These are phyloP conservation scores for Heliconius charithonia DNA, from an alignment of 2,888 invertebrate species.

Conservation along the genomic window DNA sequence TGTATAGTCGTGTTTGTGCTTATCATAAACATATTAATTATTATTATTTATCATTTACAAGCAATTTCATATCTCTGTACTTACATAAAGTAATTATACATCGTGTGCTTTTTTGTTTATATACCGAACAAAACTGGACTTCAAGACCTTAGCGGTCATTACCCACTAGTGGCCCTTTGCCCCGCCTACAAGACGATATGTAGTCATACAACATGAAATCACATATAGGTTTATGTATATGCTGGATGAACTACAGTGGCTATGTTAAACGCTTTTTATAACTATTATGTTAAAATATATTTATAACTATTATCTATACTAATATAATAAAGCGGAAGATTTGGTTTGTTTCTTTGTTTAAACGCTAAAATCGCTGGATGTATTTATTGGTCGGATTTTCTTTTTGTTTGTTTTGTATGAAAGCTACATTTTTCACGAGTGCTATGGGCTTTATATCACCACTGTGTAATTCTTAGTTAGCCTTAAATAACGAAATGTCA, in stretches of 20 bases:
- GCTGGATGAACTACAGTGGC: neutral
- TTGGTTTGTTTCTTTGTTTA: too few species aligned
- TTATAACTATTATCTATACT: too few species aligned
- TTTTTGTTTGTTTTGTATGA: too few species aligned
- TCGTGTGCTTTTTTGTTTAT: slow-evolving; percentile 24
- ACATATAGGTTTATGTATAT: slow-evolving; percentile 18
- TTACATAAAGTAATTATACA: slow-evolving; percentile 14
- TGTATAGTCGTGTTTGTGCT: neutral
- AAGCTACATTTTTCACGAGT: too few species aligned
- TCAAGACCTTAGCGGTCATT: slow-evolving; percentile 58
- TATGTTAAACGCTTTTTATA: neutral
- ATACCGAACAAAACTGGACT: slow-evolving; percentile 33
- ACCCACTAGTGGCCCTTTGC: slow-evolving; percentile 64
- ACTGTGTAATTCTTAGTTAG: too few species aligned
- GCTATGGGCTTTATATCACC: too few species aligned
- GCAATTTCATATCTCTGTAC: neutral
- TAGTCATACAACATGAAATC: slow-evolving; percentile 15
- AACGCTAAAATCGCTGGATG: too few species aligned
- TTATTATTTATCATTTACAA: slow-evolving; percentile 4
- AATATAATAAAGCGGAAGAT: too few species aligned
- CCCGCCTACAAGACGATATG: slow-evolving; percentile 41
- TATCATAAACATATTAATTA: neutral
- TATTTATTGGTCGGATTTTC: too few species aligned
- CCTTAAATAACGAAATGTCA: too few species aligned
- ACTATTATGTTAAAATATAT: neutral